phyloP scores from a whole-genome alignment of 23 tunicate genomes.

The Diplosoma virens region DNA sequence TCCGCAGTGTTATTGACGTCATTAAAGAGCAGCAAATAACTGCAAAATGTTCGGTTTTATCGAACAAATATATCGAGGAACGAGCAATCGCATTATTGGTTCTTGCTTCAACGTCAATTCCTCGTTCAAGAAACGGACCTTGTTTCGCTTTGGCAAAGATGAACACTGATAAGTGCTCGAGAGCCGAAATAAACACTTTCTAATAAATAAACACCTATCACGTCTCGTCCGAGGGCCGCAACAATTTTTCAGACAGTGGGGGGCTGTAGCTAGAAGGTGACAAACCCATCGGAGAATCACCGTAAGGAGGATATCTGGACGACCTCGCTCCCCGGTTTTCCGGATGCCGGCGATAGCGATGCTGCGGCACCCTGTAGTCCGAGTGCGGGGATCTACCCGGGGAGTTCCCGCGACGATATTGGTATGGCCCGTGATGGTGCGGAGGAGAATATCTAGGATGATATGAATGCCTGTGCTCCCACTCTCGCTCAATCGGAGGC shows the following conservation, averaged over 20 bases:
- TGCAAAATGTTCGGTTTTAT: too few relatives aligned
- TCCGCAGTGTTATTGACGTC: too few relatives aligned
- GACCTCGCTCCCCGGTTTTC: slow-evolving; percentile 15
- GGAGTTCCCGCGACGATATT: slow-evolving; percentile 36
- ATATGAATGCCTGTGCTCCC: slow-evolving; percentile 17
- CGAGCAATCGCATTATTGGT: too few relatives aligned
- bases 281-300: slow-evolving; percentile 28
- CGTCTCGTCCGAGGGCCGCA: slow-evolving; percentile 5
- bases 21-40: too few relatives aligned
- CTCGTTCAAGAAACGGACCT: too few relatives aligned
- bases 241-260: slow-evolving; percentile 18
- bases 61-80: too few relatives aligned
- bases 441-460: slow-evolving; percentile 36
- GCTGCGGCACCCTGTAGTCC: slow-evolving; percentile 33
- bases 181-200: too few relatives aligned
- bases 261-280: slow-evolving; percentile 51
- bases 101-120: too few relatives aligned
- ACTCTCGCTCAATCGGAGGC: slow-evolving; percentile 13
- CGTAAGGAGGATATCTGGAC: slow-evolving; percentile 29
- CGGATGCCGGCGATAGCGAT: slow-evolving; percentile 25
- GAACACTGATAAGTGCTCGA: too few relatives aligned
- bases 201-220: too few relatives aligned
- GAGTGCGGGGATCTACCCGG: slow-evolving; percentile 45
- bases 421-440: slow-evolving; percentile 17
- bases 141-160: too few relatives aligned